A percentile compares a stretch with the other conserved stretches of the same genome.
These are phyloP conservation scores for Microtus oregoni DNA, from an alignment of 2,113 vertebrate genomes.

Conservation along the genomic window DNA sequence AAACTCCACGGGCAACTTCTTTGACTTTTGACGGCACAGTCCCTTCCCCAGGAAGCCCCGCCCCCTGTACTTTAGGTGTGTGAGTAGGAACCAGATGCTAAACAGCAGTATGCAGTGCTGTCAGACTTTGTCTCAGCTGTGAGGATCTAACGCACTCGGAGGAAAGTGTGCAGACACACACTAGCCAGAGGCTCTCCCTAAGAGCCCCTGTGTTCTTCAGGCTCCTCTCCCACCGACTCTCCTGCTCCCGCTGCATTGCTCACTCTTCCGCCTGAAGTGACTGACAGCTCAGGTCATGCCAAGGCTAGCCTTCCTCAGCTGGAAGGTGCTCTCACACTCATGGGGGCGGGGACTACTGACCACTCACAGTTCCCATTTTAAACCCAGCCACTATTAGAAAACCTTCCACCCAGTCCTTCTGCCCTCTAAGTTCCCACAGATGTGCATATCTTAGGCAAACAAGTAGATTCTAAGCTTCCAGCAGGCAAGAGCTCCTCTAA, in stretches of 20 bases:
- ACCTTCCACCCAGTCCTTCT: neutral
- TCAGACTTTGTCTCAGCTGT: neutral
- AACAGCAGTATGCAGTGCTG: neutral
- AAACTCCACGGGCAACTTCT: neutral
- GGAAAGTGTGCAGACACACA: neutral
- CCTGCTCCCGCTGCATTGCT: neutral
- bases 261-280: neutral
- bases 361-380: neutral
- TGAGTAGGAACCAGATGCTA: neutral
- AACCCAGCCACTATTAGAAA: neutral
- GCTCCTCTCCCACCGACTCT: neutral
- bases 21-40: neutral
- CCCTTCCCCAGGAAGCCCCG: neutral
- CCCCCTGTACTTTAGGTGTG: neutral
- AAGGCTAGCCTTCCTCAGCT: neutral
- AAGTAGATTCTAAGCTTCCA: constrained; percentile 27
- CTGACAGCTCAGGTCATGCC: neutral
- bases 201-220: neutral
- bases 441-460: neutral
- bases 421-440: constrained; percentile 14
- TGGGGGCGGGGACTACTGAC: constrained; percentile 16
- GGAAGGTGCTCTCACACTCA: neutral
- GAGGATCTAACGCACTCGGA: neutral
- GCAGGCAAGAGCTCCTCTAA: constrained; percentile 38
- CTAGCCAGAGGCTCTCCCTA: neutral